A percentile compares a stretch with the other conserved stretches of the same genome.
Conservation (phyloP, 92 coral and sea anemone genomes). For the Umimayanthus kanabou region DNA sequence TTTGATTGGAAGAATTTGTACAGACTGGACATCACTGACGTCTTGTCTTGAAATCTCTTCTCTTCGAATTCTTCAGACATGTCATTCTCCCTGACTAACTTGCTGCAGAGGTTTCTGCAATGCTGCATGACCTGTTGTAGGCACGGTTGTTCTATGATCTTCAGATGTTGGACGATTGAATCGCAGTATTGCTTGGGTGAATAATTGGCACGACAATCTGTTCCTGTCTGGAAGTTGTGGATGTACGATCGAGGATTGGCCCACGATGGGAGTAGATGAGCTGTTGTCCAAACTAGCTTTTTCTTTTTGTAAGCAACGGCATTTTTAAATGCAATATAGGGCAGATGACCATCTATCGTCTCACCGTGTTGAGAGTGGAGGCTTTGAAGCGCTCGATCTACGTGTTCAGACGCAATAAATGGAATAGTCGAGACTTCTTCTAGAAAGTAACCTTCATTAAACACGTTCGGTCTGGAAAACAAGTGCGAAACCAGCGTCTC, state of each 20-base stretch:
- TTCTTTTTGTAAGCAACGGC: constrained; percentile 39
- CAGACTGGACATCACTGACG: constrained; percentile 59
- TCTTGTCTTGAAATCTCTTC: background rate
- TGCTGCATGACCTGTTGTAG: constrained; percentile 65
- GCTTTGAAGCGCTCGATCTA: background rate
- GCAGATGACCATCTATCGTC: constrained; percentile 27
- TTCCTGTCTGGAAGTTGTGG: background rate
- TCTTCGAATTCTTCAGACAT: background rate
- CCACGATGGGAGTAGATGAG: constrained; percentile 61
- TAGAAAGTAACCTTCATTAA: constrained; percentile 25
- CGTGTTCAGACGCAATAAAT: constrained; percentile 57
- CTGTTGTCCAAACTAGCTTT: constrained; percentile 67
- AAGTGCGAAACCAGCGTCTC: constrained; percentile 48
- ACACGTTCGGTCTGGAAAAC: constrained; percentile 26
- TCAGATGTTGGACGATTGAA: constrained; percentile 22
- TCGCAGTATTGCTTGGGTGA: background rate
- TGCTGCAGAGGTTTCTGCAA: constrained; percentile 56
- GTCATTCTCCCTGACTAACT: constrained; percentile 34
- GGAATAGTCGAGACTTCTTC: constrained; percentile 36
- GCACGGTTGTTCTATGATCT: constrained; percentile 50
- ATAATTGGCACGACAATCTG: background rate
- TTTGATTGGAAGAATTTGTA: constrained; percentile 60
- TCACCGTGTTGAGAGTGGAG: constrained; percentile 50
- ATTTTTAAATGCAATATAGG: constrained; percentile 53
- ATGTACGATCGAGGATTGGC: constrained; percentile 34